Percentiles rank a stretch among this genome's conserved stretches.
These are phyloP conservation scores for Helarctos malayanus DNA, from an alignment of 2,797 vertebrate genomes.

Conservation along the genomic window DNA sequence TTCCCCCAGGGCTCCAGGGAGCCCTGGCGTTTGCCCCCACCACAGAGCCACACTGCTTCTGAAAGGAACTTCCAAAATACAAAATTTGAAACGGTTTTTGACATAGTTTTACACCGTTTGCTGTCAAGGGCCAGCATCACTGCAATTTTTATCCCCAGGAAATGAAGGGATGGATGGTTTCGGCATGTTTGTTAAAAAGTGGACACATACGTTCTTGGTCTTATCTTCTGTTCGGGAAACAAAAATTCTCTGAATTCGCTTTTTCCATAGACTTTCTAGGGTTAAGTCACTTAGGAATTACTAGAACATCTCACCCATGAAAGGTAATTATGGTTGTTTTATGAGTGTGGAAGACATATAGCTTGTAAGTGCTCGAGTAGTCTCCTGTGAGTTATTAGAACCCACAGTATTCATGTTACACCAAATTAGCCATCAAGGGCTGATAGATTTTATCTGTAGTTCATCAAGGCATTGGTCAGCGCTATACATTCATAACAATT, in stretches of 20 bases:
- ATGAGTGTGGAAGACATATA: slow-evolving; percentile 88
- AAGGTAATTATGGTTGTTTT: slow-evolving; percentile 89
- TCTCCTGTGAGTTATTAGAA: slow-evolving; percentile 89
- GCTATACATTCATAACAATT: slow-evolving; percentile 22
- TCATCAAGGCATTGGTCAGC: slow-evolving; percentile 81
- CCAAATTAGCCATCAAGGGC: slow-evolving; percentile 87
- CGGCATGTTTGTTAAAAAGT: background rate
- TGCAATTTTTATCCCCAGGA: background rate
- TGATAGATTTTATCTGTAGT: slow-evolving; percentile 85
- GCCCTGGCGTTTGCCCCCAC: background rate
- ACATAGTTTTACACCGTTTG: background rate
- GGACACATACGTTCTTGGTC: background rate
- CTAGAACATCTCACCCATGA: slow-evolving; percentile 86
- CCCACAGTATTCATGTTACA: slow-evolving; percentile 86
- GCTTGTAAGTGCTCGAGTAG: slow-evolving; percentile 85
- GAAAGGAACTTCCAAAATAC: background rate
- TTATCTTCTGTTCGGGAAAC: slow-evolving; percentile 77
- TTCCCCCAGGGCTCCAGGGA: background rate
- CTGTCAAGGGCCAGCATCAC: background rate
- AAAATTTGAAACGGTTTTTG: background rate
- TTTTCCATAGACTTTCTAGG: slow-evolving; percentile 82
- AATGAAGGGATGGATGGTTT: background rate
- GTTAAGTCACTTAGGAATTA: slow-evolving; percentile 87
- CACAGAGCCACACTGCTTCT: background rate
- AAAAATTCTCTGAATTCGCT: slow-evolving; percentile 79